A percentile compares a stretch with the other conserved stretches of the same genome.
phyloP scores from a whole-genome alignment of 2,888 invertebrate species.

The Opisthograptis luteolata region DNA sequence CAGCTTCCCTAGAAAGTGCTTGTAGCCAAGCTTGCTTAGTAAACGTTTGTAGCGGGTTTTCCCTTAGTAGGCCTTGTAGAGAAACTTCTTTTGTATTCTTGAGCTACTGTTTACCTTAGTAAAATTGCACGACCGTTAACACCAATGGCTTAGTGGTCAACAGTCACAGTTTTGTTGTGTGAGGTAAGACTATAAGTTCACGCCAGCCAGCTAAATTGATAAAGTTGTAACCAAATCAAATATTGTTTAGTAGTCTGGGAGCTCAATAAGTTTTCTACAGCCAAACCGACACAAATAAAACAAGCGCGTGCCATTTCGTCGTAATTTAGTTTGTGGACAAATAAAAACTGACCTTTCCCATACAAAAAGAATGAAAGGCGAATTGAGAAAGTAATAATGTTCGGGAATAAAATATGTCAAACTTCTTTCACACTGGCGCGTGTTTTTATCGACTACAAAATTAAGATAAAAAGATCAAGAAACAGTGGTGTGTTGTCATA shows the following conservation, averaged over 20 bases:
- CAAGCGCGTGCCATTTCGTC: conserved; percentile 3
- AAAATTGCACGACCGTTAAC: no score
- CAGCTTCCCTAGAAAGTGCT: no score
- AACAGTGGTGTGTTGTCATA: neutral
- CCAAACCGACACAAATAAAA: conserved; percentile 10
- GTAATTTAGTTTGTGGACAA: conserved; percentile 17
- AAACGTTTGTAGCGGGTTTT: no score
- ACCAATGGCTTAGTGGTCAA: no score
- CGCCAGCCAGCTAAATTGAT: neutral
- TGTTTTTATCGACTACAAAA: neutral
- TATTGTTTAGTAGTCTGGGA: neutral
- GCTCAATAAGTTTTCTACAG: neutral
- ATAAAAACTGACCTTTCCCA: conserved; percentile 26
- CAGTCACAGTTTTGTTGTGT: no score
- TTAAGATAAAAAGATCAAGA: no score
- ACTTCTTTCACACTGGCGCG: conserved; percentile 7
- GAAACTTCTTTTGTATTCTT: no score
- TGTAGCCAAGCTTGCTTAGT: no score
- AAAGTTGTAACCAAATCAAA: neutral
- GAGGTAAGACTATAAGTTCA: no score
- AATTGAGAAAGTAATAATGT: conserved; percentile 22
- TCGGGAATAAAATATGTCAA: conserved; percentile 18
- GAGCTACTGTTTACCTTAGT: no score
- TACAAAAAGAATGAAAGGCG: conserved; percentile 18
- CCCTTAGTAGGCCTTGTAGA: no score